Evolutionary conservation across 2,113 vertebrate species (phyloP).

Genomic region (Eulacestoma nigropectus): DNA sequence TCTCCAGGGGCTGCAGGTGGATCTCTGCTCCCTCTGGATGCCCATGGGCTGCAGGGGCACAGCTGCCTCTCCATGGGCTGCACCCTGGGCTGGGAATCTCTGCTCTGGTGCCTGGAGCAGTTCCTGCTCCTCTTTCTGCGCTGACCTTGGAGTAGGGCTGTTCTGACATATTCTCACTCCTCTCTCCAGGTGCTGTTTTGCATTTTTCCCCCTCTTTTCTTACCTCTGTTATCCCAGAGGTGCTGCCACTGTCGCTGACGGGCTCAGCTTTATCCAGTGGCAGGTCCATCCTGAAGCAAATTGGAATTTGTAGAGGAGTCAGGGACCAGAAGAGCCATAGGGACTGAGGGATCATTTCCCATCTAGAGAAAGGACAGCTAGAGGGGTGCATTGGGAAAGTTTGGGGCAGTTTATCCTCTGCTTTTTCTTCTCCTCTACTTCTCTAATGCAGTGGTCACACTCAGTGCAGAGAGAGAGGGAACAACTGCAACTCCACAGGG

Average conservation of each 20-base stretch:
- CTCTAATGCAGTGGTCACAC: neutral
- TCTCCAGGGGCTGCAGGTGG: neutral
- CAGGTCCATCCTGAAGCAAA: neutral
- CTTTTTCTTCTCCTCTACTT: neutral
- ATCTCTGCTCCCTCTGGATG: neutral
- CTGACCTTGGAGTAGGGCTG: neutral
- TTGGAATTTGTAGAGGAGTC: neutral
- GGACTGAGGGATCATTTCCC: neutral
- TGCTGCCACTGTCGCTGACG: neutral
- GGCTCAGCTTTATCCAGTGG: neutral
- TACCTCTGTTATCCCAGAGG: neutral
- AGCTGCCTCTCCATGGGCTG: neutral
- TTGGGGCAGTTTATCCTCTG: neutral
- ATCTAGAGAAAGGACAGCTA: neutral
- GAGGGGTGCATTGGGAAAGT: neutral
- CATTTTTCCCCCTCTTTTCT: neutral
- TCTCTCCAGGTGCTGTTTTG: neutral
- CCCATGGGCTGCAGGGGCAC: neutral
- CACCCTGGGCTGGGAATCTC: neutral
- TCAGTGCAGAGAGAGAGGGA: neutral
- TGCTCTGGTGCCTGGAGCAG: neutral
- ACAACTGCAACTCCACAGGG: neutral
- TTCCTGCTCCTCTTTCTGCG: neutral
- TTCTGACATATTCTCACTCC: neutral
- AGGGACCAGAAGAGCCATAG: neutral